A percentile compares a stretch with the other conserved stretches of the same genome.
Conservation (phyloP, 2,888 invertebrate species). For the Idaea aversata region DNA sequence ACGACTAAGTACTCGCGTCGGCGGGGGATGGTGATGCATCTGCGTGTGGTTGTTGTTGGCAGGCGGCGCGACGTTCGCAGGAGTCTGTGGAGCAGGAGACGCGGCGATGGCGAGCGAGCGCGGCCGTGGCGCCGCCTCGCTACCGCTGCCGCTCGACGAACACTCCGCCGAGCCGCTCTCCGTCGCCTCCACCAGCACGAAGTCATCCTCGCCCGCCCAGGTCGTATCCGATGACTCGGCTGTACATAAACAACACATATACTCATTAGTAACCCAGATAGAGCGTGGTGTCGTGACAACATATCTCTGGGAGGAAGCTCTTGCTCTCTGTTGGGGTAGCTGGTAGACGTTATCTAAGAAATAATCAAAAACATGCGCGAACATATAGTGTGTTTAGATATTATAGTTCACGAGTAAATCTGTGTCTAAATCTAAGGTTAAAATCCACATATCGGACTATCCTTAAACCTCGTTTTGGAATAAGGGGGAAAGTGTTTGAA, state of each 20-base stretch:
- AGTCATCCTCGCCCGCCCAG: constrained; percentile 89
- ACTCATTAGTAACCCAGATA: not conserved
- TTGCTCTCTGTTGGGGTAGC: too few species aligned
- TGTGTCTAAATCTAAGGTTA: too few species aligned
- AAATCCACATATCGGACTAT: too few species aligned
- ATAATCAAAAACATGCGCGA: too few species aligned
- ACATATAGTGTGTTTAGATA: too few species aligned
- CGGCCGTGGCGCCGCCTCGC: constrained; percentile 66
- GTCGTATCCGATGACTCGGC: constrained; percentile 72
- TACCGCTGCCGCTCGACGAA: constrained; percentile 64
- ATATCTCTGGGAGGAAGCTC: too few species aligned
- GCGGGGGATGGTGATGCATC: constrained; percentile 16
- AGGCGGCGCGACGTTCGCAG: constrained; percentile 17
- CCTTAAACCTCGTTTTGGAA: too few species aligned
- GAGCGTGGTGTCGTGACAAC: not conserved
- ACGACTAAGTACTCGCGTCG: constrained; percentile 8
- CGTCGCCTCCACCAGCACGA: constrained; percentile 88
- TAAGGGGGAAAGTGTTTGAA: too few species aligned
- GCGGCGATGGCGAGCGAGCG: constrained; percentile 38
- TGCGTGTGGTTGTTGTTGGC: constrained; percentile 11
- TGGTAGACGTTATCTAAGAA: too few species aligned
- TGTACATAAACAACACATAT: constrained; percentile 30
- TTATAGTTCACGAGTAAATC: too few species aligned
- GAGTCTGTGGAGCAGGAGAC: constrained; percentile 14
- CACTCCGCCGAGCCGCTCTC: constrained; percentile 79